Conservation (phyloP, 2,797 vertebrate genomes). For the Cuniculus paca region DNA sequence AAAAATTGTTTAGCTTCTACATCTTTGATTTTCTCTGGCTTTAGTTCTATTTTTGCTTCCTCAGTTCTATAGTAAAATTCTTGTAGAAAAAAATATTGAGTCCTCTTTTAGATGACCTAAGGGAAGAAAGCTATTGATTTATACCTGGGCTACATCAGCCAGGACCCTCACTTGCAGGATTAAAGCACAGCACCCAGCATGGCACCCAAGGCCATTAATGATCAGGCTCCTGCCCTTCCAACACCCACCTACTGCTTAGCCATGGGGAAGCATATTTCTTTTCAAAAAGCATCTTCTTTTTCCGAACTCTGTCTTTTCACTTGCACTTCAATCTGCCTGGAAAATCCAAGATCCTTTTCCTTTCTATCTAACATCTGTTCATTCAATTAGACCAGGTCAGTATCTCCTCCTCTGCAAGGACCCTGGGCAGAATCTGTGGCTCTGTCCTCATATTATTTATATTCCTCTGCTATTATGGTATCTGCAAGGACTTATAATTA, state of each 20-base stretch:
- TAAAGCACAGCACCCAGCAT: not conserved
- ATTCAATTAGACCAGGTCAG: conserved; percentile 51
- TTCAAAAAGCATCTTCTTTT: conserved; percentile 56
- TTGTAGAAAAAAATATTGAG: conserved; percentile 43
- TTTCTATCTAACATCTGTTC: conserved; percentile 24
- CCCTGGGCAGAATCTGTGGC: conserved; percentile 8
- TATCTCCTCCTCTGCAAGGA: conserved; percentile 4
- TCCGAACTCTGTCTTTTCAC: conserved; percentile 42
- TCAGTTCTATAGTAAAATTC: conserved; percentile 45
- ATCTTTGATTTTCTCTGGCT: conserved; percentile 56
- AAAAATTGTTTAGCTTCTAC: conserved; percentile 47
- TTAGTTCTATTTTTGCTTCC: not conserved
- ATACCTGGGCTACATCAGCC: not conserved
- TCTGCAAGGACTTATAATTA: conserved; percentile 31
- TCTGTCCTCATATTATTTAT: conserved; percentile 54
- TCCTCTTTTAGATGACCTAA: conserved; percentile 44
- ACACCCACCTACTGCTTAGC: conserved; percentile 30
- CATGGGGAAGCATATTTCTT: conserved; percentile 46
- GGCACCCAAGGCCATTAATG: conserved; percentile 59
- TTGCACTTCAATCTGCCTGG: conserved; percentile 28
- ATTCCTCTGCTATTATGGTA: conserved; percentile 29
- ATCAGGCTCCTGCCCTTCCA: conserved; percentile 21
- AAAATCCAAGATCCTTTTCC: not conserved
- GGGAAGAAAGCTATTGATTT: conserved; percentile 36
- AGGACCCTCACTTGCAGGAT: conserved; percentile 45